Evolutionary conservation across 2,888 invertebrate genomes (phyloP), one percentile per base, ranked within the genome.

Genomic region (Tetramorium bicarinatum): DNA sequence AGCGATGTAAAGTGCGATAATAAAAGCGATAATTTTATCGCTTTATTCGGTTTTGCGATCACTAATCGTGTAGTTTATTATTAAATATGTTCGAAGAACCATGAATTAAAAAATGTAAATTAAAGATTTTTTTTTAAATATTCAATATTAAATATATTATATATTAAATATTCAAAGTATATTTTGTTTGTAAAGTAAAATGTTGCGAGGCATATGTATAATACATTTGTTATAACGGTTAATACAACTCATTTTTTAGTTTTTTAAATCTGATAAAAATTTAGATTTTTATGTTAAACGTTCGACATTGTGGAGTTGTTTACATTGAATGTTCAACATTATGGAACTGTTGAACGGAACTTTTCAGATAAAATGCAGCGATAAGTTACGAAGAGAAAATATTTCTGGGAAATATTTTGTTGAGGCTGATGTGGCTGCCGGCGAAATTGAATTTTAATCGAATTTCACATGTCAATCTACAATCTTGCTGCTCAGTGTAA

Each of bases 401-500:
- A 11, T 41, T 41, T 29, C 25, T 3, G 52, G 13, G 9, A 52
- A 29, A 52, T 44, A 11, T 38, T 76, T 44, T 1, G 4, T 47
- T 41, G 6, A 7, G 11, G 1, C 15, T 56, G 29, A 67, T 21
- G 29, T n/a, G n/a, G 15, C 15, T 29, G 54, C 3, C 11, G 29
- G 29, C 15, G 9, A 77, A 67, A 56, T 69, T 54, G 15, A 54
- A 77, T 77, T 77, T 77, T 77, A 67, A 67, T 56, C 15, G 25
- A n/a, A 13, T 67, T 41, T n/a, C n/a, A 29, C 38, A 29, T 41
- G 29, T 77, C 29, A 49, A 2, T 49, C 11, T 62, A 21, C 15
- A 66, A 66, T 18, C 18, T 77, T 44, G 13, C 4, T 54, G 15
- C 15, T 11, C 25, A 29, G 21, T 41, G 13, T n/a, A 56, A n/a